Base-by-base conservation (phyloP, 2,888 invertebrate genomes). In the Lobophora halterata region DNA sequence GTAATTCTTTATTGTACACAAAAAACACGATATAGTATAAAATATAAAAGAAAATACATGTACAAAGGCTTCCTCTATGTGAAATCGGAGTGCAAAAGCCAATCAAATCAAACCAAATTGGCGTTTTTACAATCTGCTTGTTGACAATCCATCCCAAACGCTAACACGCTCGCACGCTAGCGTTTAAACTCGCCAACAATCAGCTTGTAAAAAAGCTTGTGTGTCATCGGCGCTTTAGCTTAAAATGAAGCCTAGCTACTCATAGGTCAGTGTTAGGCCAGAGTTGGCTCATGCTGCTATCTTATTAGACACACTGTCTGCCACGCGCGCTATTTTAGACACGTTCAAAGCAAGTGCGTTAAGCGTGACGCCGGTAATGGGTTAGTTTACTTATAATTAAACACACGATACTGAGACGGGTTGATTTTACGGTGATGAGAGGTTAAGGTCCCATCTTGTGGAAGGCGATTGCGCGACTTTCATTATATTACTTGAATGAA, bases 301-400 rank as follows among this genome's bases (percentile, higher is more conserved):
- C 42, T 28, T 36, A 35, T 42, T 42, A 42, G 42, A 32, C 42
- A 42, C 42, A 42, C 23, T 28, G 42, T 42, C 41, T 42, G 24
- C 27, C 16, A 14, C 11, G n/a, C 7, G 11, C 3, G 2, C 14
- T 42, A 42, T 42, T 42, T 32, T 8, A 13, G 52, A 49, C 58
- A 46, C 50, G 71, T 71, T 74, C 70, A 74, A 74, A 74, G 72
- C 52, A 27, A 17, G 30, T 18, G 14, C 19, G 27, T 35, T 35
- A n/a, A 32, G 40, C 55, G 53, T 47, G 48, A 37, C 51, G 46
- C 37, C 46, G 7, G 35, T 46, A 46, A 51, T 50, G 45, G 45
- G 29, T 61, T 59, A 61, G 55, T 62, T 66, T 58, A 49, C 65
- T 61, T 69, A 60, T 69, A 72, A 74, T 74, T 73, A 69, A 60